These are phyloP conservation scores for Daphoenositta chrysoptera DNA, from an alignment of 2,113 vertebrate species.

Conservation along the genomic window DNA sequence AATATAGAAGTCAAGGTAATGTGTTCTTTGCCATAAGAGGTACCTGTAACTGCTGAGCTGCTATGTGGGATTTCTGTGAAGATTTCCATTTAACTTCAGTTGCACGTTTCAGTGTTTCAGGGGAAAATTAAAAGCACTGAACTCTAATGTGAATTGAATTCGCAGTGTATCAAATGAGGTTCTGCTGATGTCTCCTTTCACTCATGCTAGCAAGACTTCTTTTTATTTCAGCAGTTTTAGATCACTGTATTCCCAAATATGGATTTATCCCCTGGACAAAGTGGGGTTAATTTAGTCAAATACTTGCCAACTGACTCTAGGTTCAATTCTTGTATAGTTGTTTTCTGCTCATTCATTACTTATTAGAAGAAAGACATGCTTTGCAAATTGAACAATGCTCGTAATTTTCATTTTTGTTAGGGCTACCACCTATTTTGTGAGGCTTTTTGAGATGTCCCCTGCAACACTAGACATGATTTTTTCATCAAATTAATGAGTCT, in stretches of 20 bases:
- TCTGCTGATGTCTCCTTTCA: not conserved
- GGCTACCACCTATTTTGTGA: not conserved
- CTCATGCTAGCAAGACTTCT: not conserved
- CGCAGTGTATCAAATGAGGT: not conserved
- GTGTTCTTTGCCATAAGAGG: not conserved
- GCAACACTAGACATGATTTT: not conserved
- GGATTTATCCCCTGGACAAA: not conserved
- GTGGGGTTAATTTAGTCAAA: not conserved
- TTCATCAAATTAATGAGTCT: not conserved
- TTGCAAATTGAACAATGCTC: not conserved
- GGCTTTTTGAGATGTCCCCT: not conserved
- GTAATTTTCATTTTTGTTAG: not conserved
- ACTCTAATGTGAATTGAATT: not conserved
- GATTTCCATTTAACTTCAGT: not conserved
- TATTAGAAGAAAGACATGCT: not conserved
- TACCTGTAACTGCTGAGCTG: not conserved
- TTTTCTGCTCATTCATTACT: not conserved
- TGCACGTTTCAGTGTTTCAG: not conserved
- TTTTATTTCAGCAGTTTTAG: not conserved
- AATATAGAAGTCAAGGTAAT: not conserved
- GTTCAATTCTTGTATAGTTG: fast-evolving
- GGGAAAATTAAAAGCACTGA: not conserved
- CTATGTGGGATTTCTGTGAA: not conserved
- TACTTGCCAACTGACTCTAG: not conserved
- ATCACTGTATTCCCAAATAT: not conserved